Evolutionary conservation across 2,113 vertebrate genomes (phyloP).

Genomic region (Nothocercus julius): DNA sequence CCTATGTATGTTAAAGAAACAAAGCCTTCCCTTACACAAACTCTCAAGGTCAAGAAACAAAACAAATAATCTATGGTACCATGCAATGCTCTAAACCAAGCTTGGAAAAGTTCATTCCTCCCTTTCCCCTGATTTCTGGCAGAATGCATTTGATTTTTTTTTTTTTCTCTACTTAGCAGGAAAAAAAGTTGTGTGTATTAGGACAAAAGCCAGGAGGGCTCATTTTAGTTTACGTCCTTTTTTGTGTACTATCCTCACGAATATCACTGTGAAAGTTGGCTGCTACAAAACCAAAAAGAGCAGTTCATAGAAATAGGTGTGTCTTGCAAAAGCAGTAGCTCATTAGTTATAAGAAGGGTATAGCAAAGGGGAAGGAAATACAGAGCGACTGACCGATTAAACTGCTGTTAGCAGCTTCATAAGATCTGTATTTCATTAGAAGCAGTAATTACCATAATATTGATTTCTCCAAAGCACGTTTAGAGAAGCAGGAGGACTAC

Average conservation of each 20-base stretch:
- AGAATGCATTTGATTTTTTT: background rate
- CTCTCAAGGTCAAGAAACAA: background rate
- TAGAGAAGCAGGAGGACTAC: background rate
- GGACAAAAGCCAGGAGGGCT: background rate
- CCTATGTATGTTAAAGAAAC: background rate
- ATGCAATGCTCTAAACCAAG: background rate
- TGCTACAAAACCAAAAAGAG: background rate
- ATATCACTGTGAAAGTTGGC: background rate
- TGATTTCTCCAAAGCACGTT: background rate
- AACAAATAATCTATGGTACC: background rate
- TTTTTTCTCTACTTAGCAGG: background rate
- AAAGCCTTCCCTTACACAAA: background rate
- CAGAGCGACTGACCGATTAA: background rate
- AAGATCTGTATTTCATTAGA: background rate
- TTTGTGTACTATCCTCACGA: background rate
- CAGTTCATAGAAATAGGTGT: background rate
- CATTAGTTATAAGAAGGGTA: background rate
- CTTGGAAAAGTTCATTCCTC: background rate
- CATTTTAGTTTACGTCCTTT: background rate
- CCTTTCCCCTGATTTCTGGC: background rate
- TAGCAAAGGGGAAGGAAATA: rapidly evolving
- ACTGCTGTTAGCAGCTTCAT: background rate
- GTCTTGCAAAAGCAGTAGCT: background rate
- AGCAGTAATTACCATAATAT: background rate
- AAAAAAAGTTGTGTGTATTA: background rate